phyloP scores from a whole-genome alignment of 2,888 invertebrate genomes.

The Megalurothrips usitatus region DNA sequence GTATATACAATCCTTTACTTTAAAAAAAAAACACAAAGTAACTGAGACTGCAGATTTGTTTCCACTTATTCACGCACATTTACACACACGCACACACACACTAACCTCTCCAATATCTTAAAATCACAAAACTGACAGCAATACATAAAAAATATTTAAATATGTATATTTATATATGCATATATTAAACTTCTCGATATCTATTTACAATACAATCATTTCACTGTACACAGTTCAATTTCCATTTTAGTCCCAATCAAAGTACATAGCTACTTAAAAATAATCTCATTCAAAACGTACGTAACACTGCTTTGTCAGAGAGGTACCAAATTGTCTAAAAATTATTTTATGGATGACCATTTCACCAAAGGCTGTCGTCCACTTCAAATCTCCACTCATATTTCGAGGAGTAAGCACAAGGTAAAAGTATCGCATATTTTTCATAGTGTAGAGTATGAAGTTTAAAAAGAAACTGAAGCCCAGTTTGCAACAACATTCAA shows the following conservation, averaged over 20 bases:
- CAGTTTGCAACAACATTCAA: background rate
- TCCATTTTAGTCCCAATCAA: conserved; percentile 17
- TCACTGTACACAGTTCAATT: conserved; percentile 20
- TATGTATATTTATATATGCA: conserved; percentile 23
- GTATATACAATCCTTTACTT: background rate
- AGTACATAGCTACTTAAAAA: conserved; percentile 13
- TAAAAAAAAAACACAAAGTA: background rate
- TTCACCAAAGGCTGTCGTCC: no score
- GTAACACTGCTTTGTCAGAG: background rate
- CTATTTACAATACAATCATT: conserved; percentile 20
- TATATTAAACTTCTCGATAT: conserved; percentile 20
- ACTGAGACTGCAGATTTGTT: conserved; percentile 2
- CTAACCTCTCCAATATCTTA: background rate
- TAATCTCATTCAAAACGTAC: conserved; percentile 18
- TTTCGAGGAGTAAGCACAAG: background rate
- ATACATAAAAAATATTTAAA: conserved; percentile 24
- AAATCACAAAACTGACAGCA: conserved; percentile 20
- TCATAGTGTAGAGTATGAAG: background rate
- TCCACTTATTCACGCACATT: background rate
- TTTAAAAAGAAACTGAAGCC: background rate
- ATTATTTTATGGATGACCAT: background rate
- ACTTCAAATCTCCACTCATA: background rate
- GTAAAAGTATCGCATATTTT: background rate
- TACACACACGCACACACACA: background rate
- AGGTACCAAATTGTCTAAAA: background rate